phyloP scores from a whole-genome alignment of 2,113 vertebrate genomes.

The Hassar affinis region DNA sequence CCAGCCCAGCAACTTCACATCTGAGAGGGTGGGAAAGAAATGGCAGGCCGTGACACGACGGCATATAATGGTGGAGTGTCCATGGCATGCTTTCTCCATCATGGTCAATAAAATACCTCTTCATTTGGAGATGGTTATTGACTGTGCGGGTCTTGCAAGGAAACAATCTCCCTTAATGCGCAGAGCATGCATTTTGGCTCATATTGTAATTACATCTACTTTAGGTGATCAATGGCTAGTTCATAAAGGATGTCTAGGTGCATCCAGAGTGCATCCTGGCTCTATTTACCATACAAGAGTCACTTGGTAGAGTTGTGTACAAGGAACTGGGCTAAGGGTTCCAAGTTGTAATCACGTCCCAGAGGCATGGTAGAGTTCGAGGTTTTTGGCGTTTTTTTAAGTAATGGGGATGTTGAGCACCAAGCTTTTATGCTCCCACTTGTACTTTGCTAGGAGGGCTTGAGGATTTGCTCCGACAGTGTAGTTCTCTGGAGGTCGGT shows the following conservation, averaged over 20 bases:
- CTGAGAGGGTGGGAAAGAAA: conserved; percentile 28
- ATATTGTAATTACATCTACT: conserved; percentile 43
- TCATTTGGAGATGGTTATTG: conserved; percentile 47
- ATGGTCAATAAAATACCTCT: conserved; percentile 46
- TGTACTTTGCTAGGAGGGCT: conserved; percentile 62
- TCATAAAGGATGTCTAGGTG: conserved; percentile 11
- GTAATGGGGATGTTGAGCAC: conserved; percentile 65
- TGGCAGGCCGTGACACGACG: conserved; percentile 33
- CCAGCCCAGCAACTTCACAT: conserved; percentile 1
- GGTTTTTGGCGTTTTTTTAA: conserved; percentile 41
- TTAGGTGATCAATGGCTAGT: conserved; percentile 40
- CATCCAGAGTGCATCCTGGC: neutral
- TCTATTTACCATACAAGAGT: neutral
- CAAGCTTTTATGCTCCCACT: conserved; percentile 59
- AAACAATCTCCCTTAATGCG: conserved; percentile 33
- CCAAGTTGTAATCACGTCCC: conserved; percentile 34
- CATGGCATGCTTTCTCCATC: conserved; percentile 32
- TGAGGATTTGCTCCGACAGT: conserved; percentile 64
- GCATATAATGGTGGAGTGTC: conserved; percentile 37
- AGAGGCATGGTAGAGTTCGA: conserved; percentile 13
- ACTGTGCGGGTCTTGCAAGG: conserved; percentile 1
- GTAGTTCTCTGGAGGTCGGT: conserved; percentile 53
- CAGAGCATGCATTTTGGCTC: conserved; percentile 39
- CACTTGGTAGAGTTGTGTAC: neutral
- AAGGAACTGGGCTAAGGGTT: neutral